Evolutionary conservation across 2,113 vertebrate genomes (phyloP), one percentile per base, ranked within the genome.

Genomic region (Urocolius indicus): DNA sequence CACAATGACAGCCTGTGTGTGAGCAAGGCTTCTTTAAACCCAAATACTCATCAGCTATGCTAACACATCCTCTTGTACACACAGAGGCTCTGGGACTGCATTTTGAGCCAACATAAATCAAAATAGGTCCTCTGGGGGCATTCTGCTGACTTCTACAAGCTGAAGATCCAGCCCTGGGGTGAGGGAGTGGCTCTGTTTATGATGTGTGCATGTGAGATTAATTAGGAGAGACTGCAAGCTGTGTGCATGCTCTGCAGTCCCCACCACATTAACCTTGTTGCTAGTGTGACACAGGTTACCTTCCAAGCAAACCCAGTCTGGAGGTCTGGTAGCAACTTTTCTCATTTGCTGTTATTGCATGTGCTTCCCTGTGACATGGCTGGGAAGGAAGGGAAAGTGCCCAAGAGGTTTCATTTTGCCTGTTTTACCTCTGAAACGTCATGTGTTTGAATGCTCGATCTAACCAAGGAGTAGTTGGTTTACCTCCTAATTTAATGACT

Each of bases 401-500:
- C 59, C 34, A 13, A 55, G 52, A 86, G 58, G 54, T 75, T 93
- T 94, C 34, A 20, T 80, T 93, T 88, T 86, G 34, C 41, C 65
- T 84, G 1, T 77, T 51, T 83, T 91, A 32, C 32, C 87, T 77
- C 62, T 80, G 67, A 91, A 94, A 85, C 52, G 30, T n/a, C 59
- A 89, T 16, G 10, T 51, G 52, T 79, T 74, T 5, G 5, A 88
- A 66, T 3, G 19, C 63, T 80, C 77, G 48, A 90, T 72, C 84
- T 90, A 80, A 77, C 75, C 79, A 87, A 90, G 59, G 13, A 62
- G 27, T 87, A 66, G 78, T 76, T 76, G 51, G 68, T 88, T 92
- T 59, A 71, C 26, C 83, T 95, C 79, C 65, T 95, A 91, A 90
- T 95, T 63, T 71, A 93, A 90, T 90, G 88, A 74, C 68, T 84